phyloP scores from a whole-genome alignment of 2,888 invertebrate genomes.

The Ormyrus nitidulus region DNA sequence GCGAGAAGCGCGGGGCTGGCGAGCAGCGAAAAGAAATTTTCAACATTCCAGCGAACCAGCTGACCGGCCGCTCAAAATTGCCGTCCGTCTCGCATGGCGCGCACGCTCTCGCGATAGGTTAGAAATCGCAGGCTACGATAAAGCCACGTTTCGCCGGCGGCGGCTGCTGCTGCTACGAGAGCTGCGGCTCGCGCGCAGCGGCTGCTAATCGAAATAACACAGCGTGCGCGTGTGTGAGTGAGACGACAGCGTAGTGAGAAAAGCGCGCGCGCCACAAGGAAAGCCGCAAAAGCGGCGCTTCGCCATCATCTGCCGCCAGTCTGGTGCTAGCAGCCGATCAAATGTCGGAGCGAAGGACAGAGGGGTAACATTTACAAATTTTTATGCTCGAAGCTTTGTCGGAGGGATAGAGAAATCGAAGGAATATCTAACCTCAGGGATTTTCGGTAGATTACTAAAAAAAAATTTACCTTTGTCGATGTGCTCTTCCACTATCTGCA shows the following conservation, averaged over 20 bases:
- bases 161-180: background rate
- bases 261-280: background rate
- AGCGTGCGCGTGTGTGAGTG: background rate
- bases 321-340: background rate
- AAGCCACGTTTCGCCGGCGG: conserved; percentile 39
- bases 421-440: conserved; percentile 61
- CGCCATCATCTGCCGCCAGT: too few species aligned
- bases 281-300: too few species aligned
- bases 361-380: background rate
- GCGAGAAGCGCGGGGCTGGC: too few species aligned
- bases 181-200: background rate
- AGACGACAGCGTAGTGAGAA: background rate
- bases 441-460: background rate
- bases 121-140: conserved; percentile 13
- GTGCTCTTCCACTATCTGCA: conserved; percentile 71
- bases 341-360: background rate
- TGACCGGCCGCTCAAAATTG: background rate
- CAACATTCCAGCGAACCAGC: background rate
- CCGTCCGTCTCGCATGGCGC: background rate
- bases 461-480: conserved; percentile 68
- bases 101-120: conserved; percentile 10
- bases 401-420: background rate
- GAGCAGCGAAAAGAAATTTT: background rate
- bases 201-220: conserved; percentile 35
- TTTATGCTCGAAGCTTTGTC: background rate